Percentiles rank a stretch among this genome's conserved stretches.
phyloP scores from a whole-genome alignment of 2,888 invertebrate species.

The Formica aserva region DNA sequence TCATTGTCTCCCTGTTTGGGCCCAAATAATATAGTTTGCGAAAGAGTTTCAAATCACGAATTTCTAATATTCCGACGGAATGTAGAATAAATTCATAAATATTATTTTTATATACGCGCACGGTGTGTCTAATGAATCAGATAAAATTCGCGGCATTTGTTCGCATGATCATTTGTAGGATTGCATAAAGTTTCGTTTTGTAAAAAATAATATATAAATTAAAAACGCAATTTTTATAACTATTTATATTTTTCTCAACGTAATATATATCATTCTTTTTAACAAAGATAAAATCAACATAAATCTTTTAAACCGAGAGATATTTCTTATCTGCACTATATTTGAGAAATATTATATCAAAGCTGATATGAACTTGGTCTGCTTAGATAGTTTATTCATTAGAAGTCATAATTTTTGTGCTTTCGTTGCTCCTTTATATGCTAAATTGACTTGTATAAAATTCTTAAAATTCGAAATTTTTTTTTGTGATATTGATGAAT shows the following conservation, averaged over 20 bases:
- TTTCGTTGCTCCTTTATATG: background rate
- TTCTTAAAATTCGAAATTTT: background rate
- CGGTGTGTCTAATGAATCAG: background rate
- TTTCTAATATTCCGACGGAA: constrained; percentile 26
- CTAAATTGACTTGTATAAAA: background rate
- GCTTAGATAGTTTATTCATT: background rate
- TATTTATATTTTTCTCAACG: background rate
- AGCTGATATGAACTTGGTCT: background rate
- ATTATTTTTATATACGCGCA: background rate
- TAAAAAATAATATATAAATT: background rate
- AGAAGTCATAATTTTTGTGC: background rate
- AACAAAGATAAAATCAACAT: background rate
- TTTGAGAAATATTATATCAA: background rate
- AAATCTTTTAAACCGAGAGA: background rate
- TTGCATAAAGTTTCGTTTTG: background rate
- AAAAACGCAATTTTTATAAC: background rate
- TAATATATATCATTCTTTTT: background rate
- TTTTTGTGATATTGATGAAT: background rate
- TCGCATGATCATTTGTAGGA: background rate
- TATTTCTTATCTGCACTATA: background rate
- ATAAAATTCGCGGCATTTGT: background rate
- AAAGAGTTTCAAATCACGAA: constrained; percentile 10
- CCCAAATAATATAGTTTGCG: constrained; percentile 70
- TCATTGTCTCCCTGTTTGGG: constrained; percentile 72
- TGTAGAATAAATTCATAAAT: background rate